Base-by-base conservation (phyloP, 2,113 vertebrate species). In the Ornithorhynchus anatinus region DNA sequence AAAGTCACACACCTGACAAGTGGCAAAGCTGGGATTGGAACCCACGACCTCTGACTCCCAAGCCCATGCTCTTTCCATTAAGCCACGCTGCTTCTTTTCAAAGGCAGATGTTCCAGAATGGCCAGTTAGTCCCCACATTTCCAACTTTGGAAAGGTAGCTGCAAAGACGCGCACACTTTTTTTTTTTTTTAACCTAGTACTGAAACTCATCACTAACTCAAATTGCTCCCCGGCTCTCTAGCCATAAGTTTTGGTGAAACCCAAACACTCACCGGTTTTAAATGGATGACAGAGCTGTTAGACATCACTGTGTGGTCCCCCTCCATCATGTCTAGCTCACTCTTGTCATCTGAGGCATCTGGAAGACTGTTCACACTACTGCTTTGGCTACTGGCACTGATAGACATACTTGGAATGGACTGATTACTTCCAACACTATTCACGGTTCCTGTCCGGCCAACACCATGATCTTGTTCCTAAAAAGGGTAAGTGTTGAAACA, bases 361-460 rank as follows among this genome's bases (percentile, higher is more conserved):
- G 95, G 94, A 86, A 99, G 93, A 91, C 98, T 99, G 91, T 98
- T 99, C 89, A 99, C 97, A 75, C 97, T 99, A 92, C 97, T 98
- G 92, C 97, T 99, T 94, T 99, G 97, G 86, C 97, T 99, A 89
- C 98, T 99, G 91, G 97, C 98, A 80, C 98, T 99, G 91, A 98
- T 99, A 72, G 97, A 99, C 97, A 99, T 99, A 83, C 97, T 99
- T 77, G 98, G 98, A 86, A 99, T 99, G 86, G 98, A 99, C 80
- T 99, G 98, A 92, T 96, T 99, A 88, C 98, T 99, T 75, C 97
- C 97, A n/a, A 99, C 96, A 54, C 98, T 99, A 83, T 98, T 99
- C 81, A 99, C 98, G 12, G 98, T 99, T 81, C 97, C 98, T 1
- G 97, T 97, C 80, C 95, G 91, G 71, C 96, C 93, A 48, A 95